Evolutionary conservation across 1,140 invertebrate species (phyloP).

Genomic region (Mylabris phalerata): DNA sequence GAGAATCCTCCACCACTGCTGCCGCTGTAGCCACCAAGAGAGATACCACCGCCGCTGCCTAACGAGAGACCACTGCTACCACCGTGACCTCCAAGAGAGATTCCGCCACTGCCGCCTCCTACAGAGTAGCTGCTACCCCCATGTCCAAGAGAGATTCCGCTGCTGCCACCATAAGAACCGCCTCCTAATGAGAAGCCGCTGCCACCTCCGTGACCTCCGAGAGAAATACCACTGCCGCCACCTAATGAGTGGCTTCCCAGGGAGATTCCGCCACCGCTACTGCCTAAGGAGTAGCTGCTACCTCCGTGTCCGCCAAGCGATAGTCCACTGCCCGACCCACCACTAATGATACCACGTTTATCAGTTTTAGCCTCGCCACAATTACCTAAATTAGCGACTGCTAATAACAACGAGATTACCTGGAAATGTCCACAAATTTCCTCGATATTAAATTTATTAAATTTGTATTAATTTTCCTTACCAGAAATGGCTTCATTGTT

Average conservation of each 20-base stretch:
- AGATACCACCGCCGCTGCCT: no score
- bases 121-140: no score
- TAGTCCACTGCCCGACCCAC: background rate
- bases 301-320: background rate
- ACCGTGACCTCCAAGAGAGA: no score
- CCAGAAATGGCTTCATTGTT: background rate
- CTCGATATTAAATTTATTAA: background rate
- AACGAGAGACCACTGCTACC: no score
- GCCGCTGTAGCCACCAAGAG: conserved; percentile 36
- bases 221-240: no score
- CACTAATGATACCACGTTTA: conserved; percentile 6
- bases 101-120: no score
- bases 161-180: no score
- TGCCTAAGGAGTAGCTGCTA: background rate
- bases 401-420: conserved; percentile 16
- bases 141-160: no score
- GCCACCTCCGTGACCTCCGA: no score
- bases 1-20: conserved; percentile 28
- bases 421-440: background rate
- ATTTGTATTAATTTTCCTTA: background rate
- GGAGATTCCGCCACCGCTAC: no score
- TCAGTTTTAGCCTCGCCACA: conserved; percentile 8
- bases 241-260: no score
- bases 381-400: conserved; percentile 8
- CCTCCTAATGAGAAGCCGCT: no score